Base-by-base conservation (phyloP, 2,888 invertebrate genomes). In the Synergus japonicus region DNA sequence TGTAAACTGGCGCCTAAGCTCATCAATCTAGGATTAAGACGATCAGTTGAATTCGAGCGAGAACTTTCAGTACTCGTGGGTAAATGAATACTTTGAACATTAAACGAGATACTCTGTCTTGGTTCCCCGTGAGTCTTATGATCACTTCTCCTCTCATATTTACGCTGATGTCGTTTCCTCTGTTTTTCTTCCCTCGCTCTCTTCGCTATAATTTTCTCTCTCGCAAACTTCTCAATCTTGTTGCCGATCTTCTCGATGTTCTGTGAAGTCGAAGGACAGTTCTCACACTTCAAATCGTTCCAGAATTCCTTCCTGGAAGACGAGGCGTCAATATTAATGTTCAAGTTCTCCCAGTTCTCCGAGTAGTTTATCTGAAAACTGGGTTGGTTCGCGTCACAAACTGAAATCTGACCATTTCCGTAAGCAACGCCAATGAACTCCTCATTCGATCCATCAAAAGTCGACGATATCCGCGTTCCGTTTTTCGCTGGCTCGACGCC, bases 271-370 rank as follows among this genome's bases (percentile, higher is more conserved):
- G 86, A 83, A 10, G 88, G 89, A 63, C 91, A 91, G 79, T 91
- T 90, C 76, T 91, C 90, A 78, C 91, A 91, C 78, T 92, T 91
- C 2, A 92, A 81, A 66, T 91, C 91, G 4, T 84, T 87, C 92
- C 92, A 92, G 79, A 92, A 92, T 77, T 92, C 91, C 37, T 89
- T 88, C 0, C 88, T 86, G 1, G 90, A 87, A 10, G 87, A 87
- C 1, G 89, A 89, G 0, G 89, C 89, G 63, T 90, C 90, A 41
- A 91, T 91, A 58, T 91, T 92, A 0, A 91, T 49, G 81, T 91
- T 92, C 4, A 92, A 80, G 76, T 89, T 92, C 79, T 92, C 92
- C 92, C 92, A 92, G 80, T 92, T 92, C 73, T 91, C 91, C 0
- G 91, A 89, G 77, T 92, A 92, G 76, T 92, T 90, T 13, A 92